phyloP scores from a whole-genome alignment of 2,113 vertebrate species.

The Tupaia chinensis region DNA sequence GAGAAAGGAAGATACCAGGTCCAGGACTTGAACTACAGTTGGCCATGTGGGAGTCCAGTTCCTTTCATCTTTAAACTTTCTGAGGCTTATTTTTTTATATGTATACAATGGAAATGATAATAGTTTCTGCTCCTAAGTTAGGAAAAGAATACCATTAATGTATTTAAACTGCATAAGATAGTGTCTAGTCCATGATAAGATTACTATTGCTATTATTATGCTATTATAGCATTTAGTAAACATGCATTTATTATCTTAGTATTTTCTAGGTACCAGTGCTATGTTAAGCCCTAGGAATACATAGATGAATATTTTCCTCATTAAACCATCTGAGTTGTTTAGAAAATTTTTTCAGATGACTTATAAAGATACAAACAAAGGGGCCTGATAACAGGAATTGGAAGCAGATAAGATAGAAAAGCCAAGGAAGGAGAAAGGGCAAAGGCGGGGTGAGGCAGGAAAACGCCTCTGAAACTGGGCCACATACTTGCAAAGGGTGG shows the following conservation, averaged over 20 bases:
- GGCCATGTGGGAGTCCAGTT: no score
- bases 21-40: no score
- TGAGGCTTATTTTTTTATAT: not conserved
- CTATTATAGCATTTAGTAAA: not conserved
- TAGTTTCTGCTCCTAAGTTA: not conserved
- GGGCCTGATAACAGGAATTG: conserved; percentile 70
- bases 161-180: not conserved
- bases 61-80: not conserved
- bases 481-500: conserved; percentile 69
- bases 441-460: not conserved
- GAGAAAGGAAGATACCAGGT: no score
- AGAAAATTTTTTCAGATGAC: conserved; percentile 49
- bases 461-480: not conserved
- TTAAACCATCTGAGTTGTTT: conserved; percentile 7
- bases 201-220: not conserved
- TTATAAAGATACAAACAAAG: conserved; percentile 33
- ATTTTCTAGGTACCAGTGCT: not conserved
- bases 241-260: not conserved
- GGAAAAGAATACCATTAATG: not conserved
- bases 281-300: not conserved
- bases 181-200: not conserved
- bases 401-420: conserved; percentile 44
- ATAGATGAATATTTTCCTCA: conserved; percentile 35
- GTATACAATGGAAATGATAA: not conserved
- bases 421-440: not conserved